These are phyloP conservation scores for Dorcus hopei DNA, from an alignment of 2,888 invertebrate genomes.

Conservation along the genomic window DNA sequence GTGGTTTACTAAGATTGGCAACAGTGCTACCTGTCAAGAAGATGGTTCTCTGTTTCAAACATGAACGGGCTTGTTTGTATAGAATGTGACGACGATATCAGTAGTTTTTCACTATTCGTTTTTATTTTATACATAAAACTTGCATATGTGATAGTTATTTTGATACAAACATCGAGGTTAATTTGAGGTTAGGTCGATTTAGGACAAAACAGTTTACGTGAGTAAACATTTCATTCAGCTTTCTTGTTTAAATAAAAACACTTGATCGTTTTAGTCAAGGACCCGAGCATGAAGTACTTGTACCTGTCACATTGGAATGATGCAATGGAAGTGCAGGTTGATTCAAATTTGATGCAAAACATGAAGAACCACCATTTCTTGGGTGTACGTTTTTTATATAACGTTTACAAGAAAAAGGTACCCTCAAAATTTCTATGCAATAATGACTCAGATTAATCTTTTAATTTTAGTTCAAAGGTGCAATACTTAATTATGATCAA, in stretches of 20 bases:
- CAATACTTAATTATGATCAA: conserved; percentile 11
- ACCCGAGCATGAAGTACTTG: conserved; percentile 5
- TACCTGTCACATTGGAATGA: conserved; percentile 14
- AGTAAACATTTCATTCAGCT: no score
- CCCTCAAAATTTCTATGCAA: neutral
- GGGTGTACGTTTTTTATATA: conserved; percentile 7
- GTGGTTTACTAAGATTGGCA: no score
- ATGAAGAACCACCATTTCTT: conserved; percentile 8
- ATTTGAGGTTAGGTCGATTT: neutral
- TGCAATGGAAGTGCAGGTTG: conserved; percentile 6
- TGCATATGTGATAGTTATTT: conserved; percentile 7
- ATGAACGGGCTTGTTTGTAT: conserved; percentile 9
- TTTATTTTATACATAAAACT: conserved; percentile 12
- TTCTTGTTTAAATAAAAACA: no score
- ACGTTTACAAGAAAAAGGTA: conserved; percentile 7
- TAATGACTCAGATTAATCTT: neutral
- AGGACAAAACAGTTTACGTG: no score
- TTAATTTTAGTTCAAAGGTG: conserved; percentile 5
- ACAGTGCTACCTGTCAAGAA: no score
- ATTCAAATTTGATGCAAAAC: neutral
- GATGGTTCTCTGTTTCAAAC: neutral
- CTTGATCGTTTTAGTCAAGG: neutral
- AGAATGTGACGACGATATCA: conserved; percentile 9
- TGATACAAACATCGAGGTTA: conserved; percentile 9
- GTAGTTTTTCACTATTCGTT: conserved; percentile 11